Base-by-base conservation (phyloP, 1,140 invertebrate species). In the Pseudomyrmex flavicornis region DNA sequence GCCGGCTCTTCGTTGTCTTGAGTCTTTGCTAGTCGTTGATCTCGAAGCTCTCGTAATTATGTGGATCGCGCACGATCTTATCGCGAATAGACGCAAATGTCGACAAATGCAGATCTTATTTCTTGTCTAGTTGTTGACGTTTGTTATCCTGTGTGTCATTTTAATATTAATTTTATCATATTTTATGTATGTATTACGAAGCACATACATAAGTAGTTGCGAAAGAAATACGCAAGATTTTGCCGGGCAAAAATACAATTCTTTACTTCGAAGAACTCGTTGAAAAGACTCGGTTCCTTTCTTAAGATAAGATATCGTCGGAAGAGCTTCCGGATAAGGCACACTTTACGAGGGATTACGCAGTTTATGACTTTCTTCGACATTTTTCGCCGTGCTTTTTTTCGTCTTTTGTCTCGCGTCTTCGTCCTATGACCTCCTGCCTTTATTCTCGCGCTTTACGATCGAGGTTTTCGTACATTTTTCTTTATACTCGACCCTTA, bases 331-430 rank as follows among this genome's bases (percentile, higher is more conserved):
- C 58, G 83, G 82, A 89, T 91, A 91, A 91, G 66, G 87, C 65
- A 88, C 89, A 83, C 82, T 93, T 93, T 92, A 92, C 90, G 91
- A 91, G 84, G 91, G 92, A 93, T 92, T 91, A 91, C 91, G 89
- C 73, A 88, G 85, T 93, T 93, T 93, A 93, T 86, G 91, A 91
- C 90, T 85, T 88, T 87, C 86, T 86, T 69, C 79, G 72, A 62
- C 35, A 68, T 69, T 76, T 82, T 65, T 35, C 82, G 10, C 79
- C 9, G 48, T 58, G 50, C 56, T 62, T 74, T 50, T 82, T 82
- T 54, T 83, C 86, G 68, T 83, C 50, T 59, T 20, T 80, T 12
- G 54, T 86, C 82, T 62, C 74, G 62, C 80, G 52, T 52, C 70
- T 68, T 56, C 74, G 69, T 83, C 69, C 46, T 82, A 82, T 83